phyloP scores from a whole-genome alignment of 2,888 invertebrate genomes.

The Ypsolopha sequella region DNA sequence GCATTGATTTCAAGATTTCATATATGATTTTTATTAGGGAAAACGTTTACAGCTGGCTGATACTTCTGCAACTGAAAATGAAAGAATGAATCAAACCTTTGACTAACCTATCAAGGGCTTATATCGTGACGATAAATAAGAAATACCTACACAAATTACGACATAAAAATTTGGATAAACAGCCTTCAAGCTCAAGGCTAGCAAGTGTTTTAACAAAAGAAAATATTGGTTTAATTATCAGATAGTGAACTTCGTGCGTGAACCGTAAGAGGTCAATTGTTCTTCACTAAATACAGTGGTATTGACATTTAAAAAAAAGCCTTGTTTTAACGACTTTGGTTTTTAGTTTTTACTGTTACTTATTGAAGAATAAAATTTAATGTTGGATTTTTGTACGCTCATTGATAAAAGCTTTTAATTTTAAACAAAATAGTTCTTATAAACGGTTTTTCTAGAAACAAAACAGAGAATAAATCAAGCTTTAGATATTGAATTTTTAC shows the following conservation, averaged over 20 bases:
- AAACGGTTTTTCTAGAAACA: too few species aligned
- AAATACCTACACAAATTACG: background rate
- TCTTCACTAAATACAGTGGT: conserved; percentile 3
- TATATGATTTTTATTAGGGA: background rate
- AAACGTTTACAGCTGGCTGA: conserved; percentile 1
- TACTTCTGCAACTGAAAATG: too few species aligned
- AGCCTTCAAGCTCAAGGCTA: conserved; percentile 30
- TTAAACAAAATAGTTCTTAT: too few species aligned
- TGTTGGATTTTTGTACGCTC: too few species aligned
- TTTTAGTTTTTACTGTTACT: conserved; percentile 17
- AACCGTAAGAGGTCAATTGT: conserved; percentile 38
- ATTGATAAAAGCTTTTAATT: too few species aligned
- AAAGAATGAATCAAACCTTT: too few species aligned
- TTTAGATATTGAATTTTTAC: too few species aligned
- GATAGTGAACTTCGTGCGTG: conserved; percentile 47
- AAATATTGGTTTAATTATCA: conserved; percentile 48
- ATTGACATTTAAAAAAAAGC: conserved; percentile 45
- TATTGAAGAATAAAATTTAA: background rate
- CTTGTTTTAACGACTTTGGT: conserved; percentile 32
- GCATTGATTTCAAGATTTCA: background rate
- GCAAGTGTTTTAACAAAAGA: conserved; percentile 41
- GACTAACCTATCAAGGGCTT: too few species aligned
- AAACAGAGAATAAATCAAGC: too few species aligned
- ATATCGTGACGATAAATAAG: too few species aligned
- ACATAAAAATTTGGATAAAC: conserved; percentile 11